A percentile compares a stretch with the other conserved stretches of the same genome.
These are phyloP conservation scores for Chelonia mydas DNA, from an alignment of 2,797 vertebrate species.

Conservation along the genomic window DNA sequence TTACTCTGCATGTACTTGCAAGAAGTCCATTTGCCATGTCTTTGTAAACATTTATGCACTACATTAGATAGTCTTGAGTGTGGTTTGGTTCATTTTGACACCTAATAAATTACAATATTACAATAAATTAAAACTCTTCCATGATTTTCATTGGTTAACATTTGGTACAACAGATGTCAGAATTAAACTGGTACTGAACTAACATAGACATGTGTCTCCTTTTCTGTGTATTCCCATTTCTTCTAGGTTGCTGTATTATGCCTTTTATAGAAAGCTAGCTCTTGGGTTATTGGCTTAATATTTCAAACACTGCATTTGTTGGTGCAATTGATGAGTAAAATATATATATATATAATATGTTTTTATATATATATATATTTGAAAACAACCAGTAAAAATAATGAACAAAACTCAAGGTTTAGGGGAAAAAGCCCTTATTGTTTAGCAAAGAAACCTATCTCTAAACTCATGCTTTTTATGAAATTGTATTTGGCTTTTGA, in stretches of 20 bases:
- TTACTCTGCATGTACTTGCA: neutral
- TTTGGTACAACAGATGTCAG: neutral
- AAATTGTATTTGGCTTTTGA: slow-evolving; percentile 47
- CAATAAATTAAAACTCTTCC: neutral
- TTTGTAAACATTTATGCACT: neutral
- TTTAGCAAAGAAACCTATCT: slow-evolving; percentile 10
- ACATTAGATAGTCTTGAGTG: neutral
- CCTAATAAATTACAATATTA: neutral
- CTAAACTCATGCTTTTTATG: slow-evolving; percentile 65
- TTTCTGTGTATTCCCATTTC: neutral
- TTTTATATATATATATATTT: neutral
- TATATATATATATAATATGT: too few species aligned
- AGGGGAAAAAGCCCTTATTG: neutral
- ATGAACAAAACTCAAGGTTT: neutral
- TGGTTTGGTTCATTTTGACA: slow-evolving; percentile 8
- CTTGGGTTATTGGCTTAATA: neutral
- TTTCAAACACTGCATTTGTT: neutral
- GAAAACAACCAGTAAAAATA: neutral
- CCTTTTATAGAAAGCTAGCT: neutral
- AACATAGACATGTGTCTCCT: neutral
- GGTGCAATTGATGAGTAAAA: neutral
- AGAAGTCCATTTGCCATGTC: neutral
- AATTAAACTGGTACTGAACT: neutral
- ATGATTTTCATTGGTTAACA: neutral
- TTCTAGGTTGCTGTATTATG: neutral